Base-by-base conservation (phyloP, 2,888 invertebrate genomes). In the Coremacera marginata region DNA sequence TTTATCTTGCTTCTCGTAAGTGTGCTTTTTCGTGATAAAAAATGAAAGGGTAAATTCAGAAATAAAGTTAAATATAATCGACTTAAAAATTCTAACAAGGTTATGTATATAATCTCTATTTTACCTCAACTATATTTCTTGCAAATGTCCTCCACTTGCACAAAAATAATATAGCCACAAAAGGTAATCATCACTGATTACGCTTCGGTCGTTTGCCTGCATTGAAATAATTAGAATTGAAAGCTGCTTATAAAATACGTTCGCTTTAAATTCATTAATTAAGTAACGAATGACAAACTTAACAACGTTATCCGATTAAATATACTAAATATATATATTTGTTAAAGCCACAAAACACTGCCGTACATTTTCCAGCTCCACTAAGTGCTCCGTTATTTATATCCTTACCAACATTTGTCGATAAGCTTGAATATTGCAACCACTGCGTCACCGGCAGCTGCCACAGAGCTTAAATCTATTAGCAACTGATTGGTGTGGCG, bases 401-500 rank as follows among this genome's bases (percentile, higher is more conserved):
- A 63, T 34, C 63, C 63, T 63, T 34, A 34, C 34, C 31, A 37
- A 19, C 34, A 63, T 63, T 63, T 11, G 63, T 34, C 63, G 63
- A 63, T 63, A 63, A 68, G 31, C 70, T 27, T 27, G 16, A 52
- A 27, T 70, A 27, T 65, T 65, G 63, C 34, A 65, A 16, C 31
- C 31, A 65, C 34, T 65, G 34, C 31, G 34, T 22, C 60, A 62
- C 25, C 62, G 62, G 44, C 62, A 27, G 55, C 16, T 72, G 44
- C 60, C 14, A 44, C 74, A 52, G 57, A 68, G 68, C 57, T 75
- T 60, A 75, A 75, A 75, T 75, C 77, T 68, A 70, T 73, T 68
- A 60, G 70, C 37, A n/a, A 74, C 62, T 74, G 71, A 71, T 84
- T 84, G 85, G 82, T 82, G 84, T 84, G 84, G 82, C 82, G 85